Conservation (phyloP, 2,888 invertebrate genomes). For the Eupithecia subumbrata region DNA sequence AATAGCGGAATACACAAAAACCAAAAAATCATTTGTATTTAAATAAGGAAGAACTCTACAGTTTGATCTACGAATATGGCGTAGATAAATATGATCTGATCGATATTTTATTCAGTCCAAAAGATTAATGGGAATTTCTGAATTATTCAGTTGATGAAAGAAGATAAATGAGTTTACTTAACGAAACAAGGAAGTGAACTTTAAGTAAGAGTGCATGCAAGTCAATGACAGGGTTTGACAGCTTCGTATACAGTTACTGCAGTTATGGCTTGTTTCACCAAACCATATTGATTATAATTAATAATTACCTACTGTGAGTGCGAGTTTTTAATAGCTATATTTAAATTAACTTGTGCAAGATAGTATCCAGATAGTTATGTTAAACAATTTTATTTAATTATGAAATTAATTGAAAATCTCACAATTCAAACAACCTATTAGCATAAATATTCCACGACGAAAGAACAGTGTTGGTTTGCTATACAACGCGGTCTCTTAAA, state of each 20-base stretch:
- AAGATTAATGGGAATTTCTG: not conserved
- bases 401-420: slow-evolving; percentile 23
- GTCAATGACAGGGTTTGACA: slow-evolving; percentile 14
- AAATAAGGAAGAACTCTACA: not conserved
- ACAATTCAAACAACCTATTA: slow-evolving; percentile 29
- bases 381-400: slow-evolving; percentile 19
- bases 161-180: slow-evolving; percentile 5
- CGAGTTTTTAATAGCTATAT: slow-evolving; percentile 3
- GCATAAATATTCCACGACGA: slow-evolving; percentile 34
- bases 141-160: slow-evolving; percentile 9
- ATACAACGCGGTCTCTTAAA: slow-evolving; percentile 31
- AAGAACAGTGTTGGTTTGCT: slow-evolving; percentile 17
- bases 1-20: not conserved
- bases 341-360: slow-evolving; percentile 9
- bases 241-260: not conserved
- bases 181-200: slow-evolving; percentile 5
- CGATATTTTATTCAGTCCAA: not conserved
- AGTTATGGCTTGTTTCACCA: not conserved
- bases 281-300: not conserved
- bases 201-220: not conserved
- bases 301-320: not conserved
- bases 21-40: not conserved
- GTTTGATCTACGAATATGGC: not conserved
- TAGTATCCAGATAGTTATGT: slow-evolving; percentile 13
- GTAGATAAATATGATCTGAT: not conserved